A percentile compares a stretch with the other conserved stretches of the same genome.
Evolutionary conservation across 2,888 invertebrate species (phyloP).

Genomic region (Drosophila lutescens): DNA sequence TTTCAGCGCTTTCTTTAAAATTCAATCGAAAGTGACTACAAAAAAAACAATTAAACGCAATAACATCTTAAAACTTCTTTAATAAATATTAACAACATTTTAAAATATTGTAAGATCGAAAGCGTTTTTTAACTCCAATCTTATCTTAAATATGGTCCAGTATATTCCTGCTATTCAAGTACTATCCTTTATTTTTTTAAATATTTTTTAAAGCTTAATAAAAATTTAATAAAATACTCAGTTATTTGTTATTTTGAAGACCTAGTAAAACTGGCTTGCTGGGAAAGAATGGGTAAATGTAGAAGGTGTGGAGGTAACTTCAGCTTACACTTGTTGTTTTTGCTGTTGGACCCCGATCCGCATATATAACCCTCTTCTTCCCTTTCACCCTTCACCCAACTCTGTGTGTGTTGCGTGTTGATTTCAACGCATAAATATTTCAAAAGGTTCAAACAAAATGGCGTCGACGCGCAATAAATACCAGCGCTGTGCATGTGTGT

Average conservation of each 20-base stretch:
- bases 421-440: conserved; percentile 79
- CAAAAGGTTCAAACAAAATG: conserved; percentile 78
- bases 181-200: too few species aligned
- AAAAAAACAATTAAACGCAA: too few species aligned
- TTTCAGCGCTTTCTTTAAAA: too few species aligned
- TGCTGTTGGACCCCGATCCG: conserved; percentile 12
- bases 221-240: too few species aligned
- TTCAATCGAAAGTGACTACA: too few species aligned
- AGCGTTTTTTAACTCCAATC: too few species aligned
- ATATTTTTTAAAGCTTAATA: too few species aligned
- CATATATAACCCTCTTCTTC: neutral
- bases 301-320: conserved; percentile 13
- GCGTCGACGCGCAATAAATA: conserved; percentile 79
- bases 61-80: too few species aligned
- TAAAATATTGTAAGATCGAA: too few species aligned
- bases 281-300: neutral
- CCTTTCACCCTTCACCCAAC: conserved; percentile 29
- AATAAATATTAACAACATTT: too few species aligned
- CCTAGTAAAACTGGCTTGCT: neutral
- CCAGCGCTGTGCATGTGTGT: conserved; percentile 48
- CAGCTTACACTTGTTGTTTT: conserved; percentile 47
- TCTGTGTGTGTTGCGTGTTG: conserved; percentile 72
- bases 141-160: too few species aligned
- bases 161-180: too few species aligned
- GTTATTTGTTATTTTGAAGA: neutral